Evolutionary conservation across 1,140 invertebrate genomes (phyloP), one percentile per base, ranked within the genome.

Genomic region (Metaphire vulgaris): DNA sequence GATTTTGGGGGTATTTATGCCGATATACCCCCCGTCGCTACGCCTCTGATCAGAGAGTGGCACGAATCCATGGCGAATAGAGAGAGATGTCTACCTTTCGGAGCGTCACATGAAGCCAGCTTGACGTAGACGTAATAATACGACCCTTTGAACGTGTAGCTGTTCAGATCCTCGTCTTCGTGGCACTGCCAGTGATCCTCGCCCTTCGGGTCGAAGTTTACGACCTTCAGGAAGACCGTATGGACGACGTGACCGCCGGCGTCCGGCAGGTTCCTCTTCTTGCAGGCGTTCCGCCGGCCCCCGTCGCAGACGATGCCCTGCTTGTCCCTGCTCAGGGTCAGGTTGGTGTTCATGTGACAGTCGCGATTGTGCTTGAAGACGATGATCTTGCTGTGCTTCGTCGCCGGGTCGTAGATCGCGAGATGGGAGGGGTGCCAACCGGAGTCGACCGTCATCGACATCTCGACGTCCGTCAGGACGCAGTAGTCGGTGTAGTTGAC

Each of bases 81-180:
- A n/a, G n/a, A n/a, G n/a, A n/a, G n/a, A n/a, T n/a, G n/a, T n/a
- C n/a, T n/a, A 73, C 77, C 74, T 30, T 28, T 56, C 0, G 73
- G 73, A n/a, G 56, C 26, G 6, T 31, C 31, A 33, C 77, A 78
- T 14, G 1, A 31, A 21, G 73, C 68, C 41, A 78, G 30, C 67
- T 78, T 78, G 33, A 78, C 74, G 74, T 75, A 78, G 21, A 69
- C 77, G 34, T 78, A 65, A 30, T 78, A 78, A 30, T 78, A 78
- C 28, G 77, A 74, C 14, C 77, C 77, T 16, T 71, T 41, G 67
- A 78, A 65, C 2, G 73, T 69, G 69, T 78, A 78, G 64, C 66
- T 32, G 29, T 74, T 75, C 29, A 28, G 74, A 32, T 31, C 28
- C 14, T 56, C 68, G 26, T 56, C 28, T 28, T 28, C 29, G 30